These are phyloP conservation scores for Thymallus thymallus DNA, from an alignment of 2,113 vertebrate species.

Conservation along the genomic window DNA sequence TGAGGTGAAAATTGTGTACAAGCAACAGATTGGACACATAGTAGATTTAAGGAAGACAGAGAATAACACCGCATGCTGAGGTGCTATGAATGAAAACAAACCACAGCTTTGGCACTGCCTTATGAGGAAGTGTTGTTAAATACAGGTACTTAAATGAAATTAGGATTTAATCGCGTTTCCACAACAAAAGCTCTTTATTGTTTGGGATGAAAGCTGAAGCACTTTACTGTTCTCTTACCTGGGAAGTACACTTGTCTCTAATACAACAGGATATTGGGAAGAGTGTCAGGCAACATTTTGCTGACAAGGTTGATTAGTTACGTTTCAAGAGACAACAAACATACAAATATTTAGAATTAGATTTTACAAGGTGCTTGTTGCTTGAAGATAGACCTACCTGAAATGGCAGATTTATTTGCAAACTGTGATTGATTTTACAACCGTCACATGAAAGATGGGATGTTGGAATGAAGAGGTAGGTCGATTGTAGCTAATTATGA, in stretches of 20 bases:
- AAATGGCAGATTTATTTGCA: too few relatives aligned
- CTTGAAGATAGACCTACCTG: too few relatives aligned
- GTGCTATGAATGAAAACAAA: conserved; percentile 28
- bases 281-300: not conserved
- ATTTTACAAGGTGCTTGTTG: not conserved
- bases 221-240: not conserved
- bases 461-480: too few relatives aligned
- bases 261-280: not conserved
- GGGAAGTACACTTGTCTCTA: not conserved
- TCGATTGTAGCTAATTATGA: too few relatives aligned
- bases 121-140: conserved; percentile 12
- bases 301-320: not conserved
- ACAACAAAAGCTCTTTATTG: conserved; percentile 10
- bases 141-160: conserved; percentile 43
- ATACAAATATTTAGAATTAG: not conserved
- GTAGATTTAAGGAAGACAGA: conserved; percentile 31
- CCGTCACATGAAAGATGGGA: too few relatives aligned
- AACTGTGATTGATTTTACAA: too few relatives aligned
- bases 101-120: conserved; percentile 37
- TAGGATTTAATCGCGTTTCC: conserved; percentile 22
- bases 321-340: not conserved
- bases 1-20: conserved; percentile 19
- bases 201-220: conserved; percentile 26
- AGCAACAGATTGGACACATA: conserved; percentile 41
- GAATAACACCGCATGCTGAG: conserved; percentile 20